Base-by-base conservation (phyloP, 2,113 vertebrate species). In the Callocephalon fimbriatum region DNA sequence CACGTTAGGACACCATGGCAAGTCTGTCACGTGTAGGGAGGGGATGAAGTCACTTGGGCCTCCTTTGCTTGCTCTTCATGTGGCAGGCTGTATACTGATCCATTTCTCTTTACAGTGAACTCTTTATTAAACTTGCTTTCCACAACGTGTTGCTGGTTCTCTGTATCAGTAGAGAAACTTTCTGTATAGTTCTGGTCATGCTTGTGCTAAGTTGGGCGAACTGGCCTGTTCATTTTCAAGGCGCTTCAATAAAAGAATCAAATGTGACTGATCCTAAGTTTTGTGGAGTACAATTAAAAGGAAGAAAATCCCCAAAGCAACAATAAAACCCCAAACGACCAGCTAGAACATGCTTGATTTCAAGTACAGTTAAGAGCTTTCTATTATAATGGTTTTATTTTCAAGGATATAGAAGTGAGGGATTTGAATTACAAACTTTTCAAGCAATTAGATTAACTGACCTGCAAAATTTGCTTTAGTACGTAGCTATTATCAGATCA, bases 371-470 rank as follows among this genome's bases (percentile, higher is more conserved):
- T 56, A 85, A 37, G 15, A 84, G 17, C 15, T 70, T 86, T 71
- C 22, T 62, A 1, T 42, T 85, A 1, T 17, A 72, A 56, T 87
- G 44, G 10, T 5, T 63, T 67, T 67, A 45, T 91, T 95, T 95
- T 95, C 13, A 51, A n/a, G 23, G 0, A 0, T 78, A 22, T 65
- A 47, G 51, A 84, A 50, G 53, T 19, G 66, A 73, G 65, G 71
- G 31, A 86, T 74, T 67, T 56, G 31, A 61, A 74, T 86, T 44
- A 23, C 79, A 68, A 68, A 78, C 73, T 87, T 90, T 61, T 62
- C 65, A 50, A 67, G 76, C 61, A 78, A 3, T 86, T 92, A 59
- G 22, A 56, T 95, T 85, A 92, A 50, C 76, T 81, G 76, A 32
- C 51, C 93, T 90, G 71, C n/a, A 54, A 26, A 68, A 27, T 61